Base-by-base conservation (phyloP, 2,113 vertebrate genomes). In the Gymnobelideus leadbeateri region DNA sequence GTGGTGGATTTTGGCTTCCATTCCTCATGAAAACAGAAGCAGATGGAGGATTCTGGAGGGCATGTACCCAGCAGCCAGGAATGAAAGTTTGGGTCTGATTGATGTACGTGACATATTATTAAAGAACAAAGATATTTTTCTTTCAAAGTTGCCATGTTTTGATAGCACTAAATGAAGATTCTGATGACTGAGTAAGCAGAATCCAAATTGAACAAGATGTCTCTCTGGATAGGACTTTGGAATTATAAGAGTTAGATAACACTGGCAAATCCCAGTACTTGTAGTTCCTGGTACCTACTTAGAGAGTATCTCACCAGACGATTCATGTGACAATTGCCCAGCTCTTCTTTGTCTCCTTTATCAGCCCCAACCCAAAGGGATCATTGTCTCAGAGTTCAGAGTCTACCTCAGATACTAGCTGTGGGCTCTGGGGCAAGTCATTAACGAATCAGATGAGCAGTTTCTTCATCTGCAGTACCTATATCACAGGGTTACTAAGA, bases 91-190 rank as follows among this genome's bases (percentile, higher is more conserved):
- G 68, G 68, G 68, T 84, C 68, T 84, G 68, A 84, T 84, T 84
- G 68, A 84, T 84, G 68, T 84, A 84, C 68, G 43, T 84, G 68
- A 84, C 68, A 84, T 84, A 84, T 84, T 43, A 84, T 84, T 84
- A 84, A 43, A 84, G 68, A 84, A 84, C 68, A 84, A 84, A 84
- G 68, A 84, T 84, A 84, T 84, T 84, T 84, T 84, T 84, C 68
- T 84, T 84, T 84, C 21, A 43, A 84, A 84, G n/a, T 84, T 84
- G 68, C 68, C n/a, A 84, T 84, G 68, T 84, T 84, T 84, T 84
- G 68, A 84, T 84, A 43, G 68, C 68, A 84, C 68, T 84, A 84
- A 84, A 84, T 43, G 68, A 84, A 84, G 68, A 84, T 84, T 84
- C 68, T 84, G 68, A 84, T 84, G 68, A n/a, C 68, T 8, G 19